Percentiles rank a stretch among this genome's conserved stretches.
Conservation (phyloP, 2,113 vertebrate species). For the Cynoglossus semilaevis region DNA sequence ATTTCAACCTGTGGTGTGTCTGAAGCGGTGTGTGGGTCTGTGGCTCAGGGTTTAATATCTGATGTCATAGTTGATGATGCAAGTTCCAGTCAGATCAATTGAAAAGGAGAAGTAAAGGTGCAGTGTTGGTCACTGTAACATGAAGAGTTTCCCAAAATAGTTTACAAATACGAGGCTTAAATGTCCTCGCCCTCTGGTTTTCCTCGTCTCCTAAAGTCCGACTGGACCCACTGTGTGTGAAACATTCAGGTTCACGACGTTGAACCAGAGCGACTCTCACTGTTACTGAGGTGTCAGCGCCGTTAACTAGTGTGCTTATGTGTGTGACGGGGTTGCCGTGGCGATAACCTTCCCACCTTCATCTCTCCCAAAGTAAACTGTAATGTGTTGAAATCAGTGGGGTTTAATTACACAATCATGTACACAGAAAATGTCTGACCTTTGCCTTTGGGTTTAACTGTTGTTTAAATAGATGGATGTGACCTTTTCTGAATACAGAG, state of each 20-base stretch:
- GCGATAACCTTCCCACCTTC: slow-evolving; percentile 43
- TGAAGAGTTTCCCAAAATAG: too few relatives aligned
- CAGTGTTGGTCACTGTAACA: too few relatives aligned
- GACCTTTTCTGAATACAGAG: slow-evolving; percentile 53
- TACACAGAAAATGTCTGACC: slow-evolving; percentile 47
- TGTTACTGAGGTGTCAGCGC: slow-evolving; percentile 39
- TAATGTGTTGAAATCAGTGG: slow-evolving; percentile 35
- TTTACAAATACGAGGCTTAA: too few relatives aligned
- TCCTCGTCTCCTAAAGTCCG: too few relatives aligned
- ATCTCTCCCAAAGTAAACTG: slow-evolving; percentile 31
- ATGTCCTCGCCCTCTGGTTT: too few relatives aligned
- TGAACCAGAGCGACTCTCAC: slow-evolving; percentile 8
- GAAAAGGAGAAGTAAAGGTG: too few relatives aligned
- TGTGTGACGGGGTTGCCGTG: slow-evolving; percentile 41
- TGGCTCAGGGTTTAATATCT: too few relatives aligned
- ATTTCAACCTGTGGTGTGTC: too few relatives aligned
- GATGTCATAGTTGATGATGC: too few relatives aligned
- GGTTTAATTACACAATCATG: slow-evolving; percentile 52
- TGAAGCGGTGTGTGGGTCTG: too few relatives aligned
- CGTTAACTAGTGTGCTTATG: slow-evolving; percentile 28
- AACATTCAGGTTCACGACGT: not conserved
- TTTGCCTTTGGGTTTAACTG: slow-evolving; percentile 40
- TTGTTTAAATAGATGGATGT: slow-evolving; percentile 45
- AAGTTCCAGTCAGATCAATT: too few relatives aligned
- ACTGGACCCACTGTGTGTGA: too few relatives aligned